These are phyloP conservation scores for Nemurella pictetii DNA, from an alignment of 2,888 invertebrate species.

Conservation along the genomic window DNA sequence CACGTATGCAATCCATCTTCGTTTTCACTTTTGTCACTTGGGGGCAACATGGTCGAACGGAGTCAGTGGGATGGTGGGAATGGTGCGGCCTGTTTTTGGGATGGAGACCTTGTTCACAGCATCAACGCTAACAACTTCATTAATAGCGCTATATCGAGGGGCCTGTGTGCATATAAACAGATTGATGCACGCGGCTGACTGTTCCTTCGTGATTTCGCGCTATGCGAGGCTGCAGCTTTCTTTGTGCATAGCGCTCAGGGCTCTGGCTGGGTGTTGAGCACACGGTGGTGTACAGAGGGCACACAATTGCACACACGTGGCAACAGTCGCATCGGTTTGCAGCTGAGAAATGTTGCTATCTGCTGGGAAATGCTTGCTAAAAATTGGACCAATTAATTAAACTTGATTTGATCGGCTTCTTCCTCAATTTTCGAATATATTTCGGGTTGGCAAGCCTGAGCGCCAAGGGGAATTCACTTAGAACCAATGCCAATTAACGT, in stretches of 20 bases:
- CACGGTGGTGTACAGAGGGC: too few species aligned
- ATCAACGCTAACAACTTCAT: not conserved
- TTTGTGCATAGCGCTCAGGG: too few species aligned
- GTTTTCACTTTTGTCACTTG: not conserved
- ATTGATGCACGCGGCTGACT: not conserved
- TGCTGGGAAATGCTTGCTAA: not conserved
- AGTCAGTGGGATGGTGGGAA: not conserved
- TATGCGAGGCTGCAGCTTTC: too few species aligned
- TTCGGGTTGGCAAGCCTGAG: not conserved
- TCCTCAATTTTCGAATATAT: not conserved
- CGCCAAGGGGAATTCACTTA: constrained; percentile 6
- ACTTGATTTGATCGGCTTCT: not conserved
- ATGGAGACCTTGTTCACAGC: not conserved
- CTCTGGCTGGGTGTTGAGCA: too few species aligned
- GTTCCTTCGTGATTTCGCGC: not conserved
- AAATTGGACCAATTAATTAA: not conserved
- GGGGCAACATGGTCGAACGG: not conserved
- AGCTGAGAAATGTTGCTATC: too few species aligned
- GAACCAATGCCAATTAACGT: constrained; percentile 6
- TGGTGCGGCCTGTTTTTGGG: not conserved
- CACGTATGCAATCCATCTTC: not conserved
- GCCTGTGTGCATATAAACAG: not conserved
- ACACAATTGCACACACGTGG: too few species aligned
- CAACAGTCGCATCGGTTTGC: too few species aligned
- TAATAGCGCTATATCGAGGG: not conserved